Percentiles rank a stretch among this genome's conserved stretches.
Evolutionary conservation across 2,797 vertebrate species (phyloP).

Genomic region (Cuniculus paca): DNA sequence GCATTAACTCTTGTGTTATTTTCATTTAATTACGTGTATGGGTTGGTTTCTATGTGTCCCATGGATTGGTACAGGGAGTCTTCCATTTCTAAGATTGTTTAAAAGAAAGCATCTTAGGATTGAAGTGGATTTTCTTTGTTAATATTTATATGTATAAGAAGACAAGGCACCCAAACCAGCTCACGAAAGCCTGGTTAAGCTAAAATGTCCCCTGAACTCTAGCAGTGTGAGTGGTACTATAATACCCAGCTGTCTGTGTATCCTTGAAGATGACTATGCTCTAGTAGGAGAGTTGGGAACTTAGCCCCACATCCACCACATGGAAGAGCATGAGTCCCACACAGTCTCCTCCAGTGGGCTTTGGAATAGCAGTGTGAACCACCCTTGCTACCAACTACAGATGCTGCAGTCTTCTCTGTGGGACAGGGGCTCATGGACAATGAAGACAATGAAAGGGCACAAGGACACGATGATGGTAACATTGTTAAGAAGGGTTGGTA

Average conservation of each 20-base stretch:
- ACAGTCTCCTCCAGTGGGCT: neutral
- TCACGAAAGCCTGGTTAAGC: neutral
- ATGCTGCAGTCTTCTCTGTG: neutral
- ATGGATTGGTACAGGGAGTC: neutral
- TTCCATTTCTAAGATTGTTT: neutral
- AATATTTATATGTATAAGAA: neutral
- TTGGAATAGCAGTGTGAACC: neutral
- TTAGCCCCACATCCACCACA: fast-evolving
- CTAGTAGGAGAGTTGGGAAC: neutral
- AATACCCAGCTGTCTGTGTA: neutral
- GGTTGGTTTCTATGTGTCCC: neutral
- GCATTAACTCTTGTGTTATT: neutral
- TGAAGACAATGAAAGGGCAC: neutral
- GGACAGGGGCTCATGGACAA: neutral
- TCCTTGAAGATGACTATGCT: neutral
- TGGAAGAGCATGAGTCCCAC: neutral
- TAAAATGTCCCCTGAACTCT: neutral
- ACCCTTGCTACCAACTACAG: neutral
- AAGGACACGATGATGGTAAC: fast-evolving
- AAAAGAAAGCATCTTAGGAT: neutral
- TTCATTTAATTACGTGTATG: neutral
- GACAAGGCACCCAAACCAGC: neutral
- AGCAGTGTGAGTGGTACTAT: neutral
- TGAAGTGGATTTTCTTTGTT: neutral
- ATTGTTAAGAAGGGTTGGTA: neutral